phyloP scores from a whole-genome alignment of 1,140 invertebrate genomes.

The Drosophila ercepeae region DNA sequence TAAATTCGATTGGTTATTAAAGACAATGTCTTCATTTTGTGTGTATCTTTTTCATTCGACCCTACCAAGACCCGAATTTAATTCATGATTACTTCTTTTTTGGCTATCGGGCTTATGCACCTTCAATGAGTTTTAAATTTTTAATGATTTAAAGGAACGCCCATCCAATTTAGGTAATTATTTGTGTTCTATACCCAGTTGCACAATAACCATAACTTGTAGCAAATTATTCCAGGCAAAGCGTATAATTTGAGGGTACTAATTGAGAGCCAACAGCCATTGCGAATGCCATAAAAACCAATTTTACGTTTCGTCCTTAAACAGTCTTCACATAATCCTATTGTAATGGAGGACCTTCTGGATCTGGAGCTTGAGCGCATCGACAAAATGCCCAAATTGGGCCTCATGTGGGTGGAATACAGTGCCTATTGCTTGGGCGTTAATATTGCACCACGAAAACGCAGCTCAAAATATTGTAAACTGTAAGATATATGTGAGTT shows the following conservation, averaged over 20 bases:
- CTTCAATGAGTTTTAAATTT: constrained; percentile 45
- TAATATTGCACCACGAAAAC: constrained; percentile 62
- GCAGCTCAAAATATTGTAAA: constrained; percentile 48
- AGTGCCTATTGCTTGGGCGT: constrained; percentile 57
- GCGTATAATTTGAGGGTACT: constrained; percentile 61
- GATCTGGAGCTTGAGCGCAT: constrained; percentile 55
- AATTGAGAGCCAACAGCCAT: constrained; percentile 43
- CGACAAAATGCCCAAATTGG: constrained; percentile 53
- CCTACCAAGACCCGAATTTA: constrained; percentile 2
- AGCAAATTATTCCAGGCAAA: constrained; percentile 52
- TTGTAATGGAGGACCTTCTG: constrained; percentile 52
- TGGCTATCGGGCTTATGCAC: constrained; percentile 1
- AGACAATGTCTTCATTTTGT: background rate
- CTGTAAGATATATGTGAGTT: constrained; percentile 29
- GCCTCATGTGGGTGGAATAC: constrained; percentile 61
- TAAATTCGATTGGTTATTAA: background rate
- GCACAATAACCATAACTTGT: constrained; percentile 55
- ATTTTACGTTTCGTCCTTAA: background rate
- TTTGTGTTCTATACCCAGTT: constrained; percentile 40
- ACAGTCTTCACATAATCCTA: constrained; percentile 27
- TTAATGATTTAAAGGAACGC: constrained; percentile 54
- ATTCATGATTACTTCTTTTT: constrained; percentile 2
- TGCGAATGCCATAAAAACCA: constrained; percentile 54
- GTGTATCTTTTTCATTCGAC: background rate
- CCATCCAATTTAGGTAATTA: constrained; percentile 50